A percentile compares a stretch with the other conserved stretches of the same genome.
Conservation (phyloP, 1,140 invertebrate species). For the Scaptodrosophila lebanonensis region DNA sequence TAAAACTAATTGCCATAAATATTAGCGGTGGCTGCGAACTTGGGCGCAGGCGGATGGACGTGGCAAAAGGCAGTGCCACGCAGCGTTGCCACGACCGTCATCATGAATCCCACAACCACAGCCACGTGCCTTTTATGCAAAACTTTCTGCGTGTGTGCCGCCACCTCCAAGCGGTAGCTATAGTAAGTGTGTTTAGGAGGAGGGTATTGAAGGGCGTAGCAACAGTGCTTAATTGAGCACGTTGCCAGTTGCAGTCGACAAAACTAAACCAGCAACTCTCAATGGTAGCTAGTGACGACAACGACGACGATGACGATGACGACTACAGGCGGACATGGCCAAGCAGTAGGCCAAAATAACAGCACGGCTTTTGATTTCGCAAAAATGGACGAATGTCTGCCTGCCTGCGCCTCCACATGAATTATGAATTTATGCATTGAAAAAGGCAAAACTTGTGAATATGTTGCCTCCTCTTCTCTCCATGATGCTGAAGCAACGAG, state of each 20-base stretch:
- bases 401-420: conserved; percentile 45
- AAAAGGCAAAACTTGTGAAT: conserved; percentile 51
- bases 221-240: conserved; percentile 65
- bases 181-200: not conserved
- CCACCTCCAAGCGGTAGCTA: too few species aligned
- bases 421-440: conserved; percentile 75
- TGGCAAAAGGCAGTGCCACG: too few species aligned
- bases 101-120: too few species aligned
- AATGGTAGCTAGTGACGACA: conserved; percentile 3
- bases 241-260: conserved; percentile 42
- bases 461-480: conserved; percentile 13
- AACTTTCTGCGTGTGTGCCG: conserved; percentile 39
- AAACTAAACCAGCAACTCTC: conserved; percentile 40
- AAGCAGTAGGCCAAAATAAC: not conserved
- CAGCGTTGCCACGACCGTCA: too few species aligned
- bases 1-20: conserved; percentile 74
- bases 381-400: conserved; percentile 24
- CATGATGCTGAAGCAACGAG: not conserved
- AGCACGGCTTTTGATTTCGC: conserved; percentile 14
- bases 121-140: conserved; percentile 51
- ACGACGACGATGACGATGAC: not conserved
- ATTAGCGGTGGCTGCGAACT: conserved; percentile 48
- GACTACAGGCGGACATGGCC: not conserved
- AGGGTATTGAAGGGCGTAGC: not conserved
- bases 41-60: too few species aligned